Percentiles rank a stretch among this genome's conserved stretches.
These are phyloP conservation scores for Oryctes rhinoceros DNA, from an alignment of 1,140 invertebrate genomes.

Conservation along the genomic window DNA sequence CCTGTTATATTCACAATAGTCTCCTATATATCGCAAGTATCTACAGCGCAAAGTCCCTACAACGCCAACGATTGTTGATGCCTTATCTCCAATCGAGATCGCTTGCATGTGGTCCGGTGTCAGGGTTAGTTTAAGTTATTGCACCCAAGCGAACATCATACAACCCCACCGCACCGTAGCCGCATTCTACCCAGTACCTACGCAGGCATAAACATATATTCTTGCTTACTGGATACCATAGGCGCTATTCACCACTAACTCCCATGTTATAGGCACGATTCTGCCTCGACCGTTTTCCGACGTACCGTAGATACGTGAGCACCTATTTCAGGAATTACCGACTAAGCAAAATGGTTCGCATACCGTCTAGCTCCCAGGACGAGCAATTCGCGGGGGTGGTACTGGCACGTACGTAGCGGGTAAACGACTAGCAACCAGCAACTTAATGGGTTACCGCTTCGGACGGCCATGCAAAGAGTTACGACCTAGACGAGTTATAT, in stretches of 20 bases:
- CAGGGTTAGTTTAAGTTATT: slow-evolving; percentile 33
- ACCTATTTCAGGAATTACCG: slow-evolving; percentile 22
- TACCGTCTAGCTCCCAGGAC: background rate
- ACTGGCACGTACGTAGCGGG: background rate
- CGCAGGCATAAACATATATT: background rate
- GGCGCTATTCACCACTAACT: background rate
- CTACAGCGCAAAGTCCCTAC: no score
- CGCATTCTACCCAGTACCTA: background rate
- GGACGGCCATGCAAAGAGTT: background rate
- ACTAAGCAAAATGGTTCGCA: slow-evolving; percentile 28
- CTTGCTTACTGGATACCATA: background rate
- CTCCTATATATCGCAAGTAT: no score
- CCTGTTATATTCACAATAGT: no score
- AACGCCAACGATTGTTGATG: background rate
- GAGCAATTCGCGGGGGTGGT: background rate
- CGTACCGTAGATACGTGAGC: no score
- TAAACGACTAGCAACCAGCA: background rate
- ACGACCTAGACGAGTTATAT: background rate
- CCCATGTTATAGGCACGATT: background rate
- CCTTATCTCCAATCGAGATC: background rate
- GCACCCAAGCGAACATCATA: background rate
- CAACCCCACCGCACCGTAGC: background rate
- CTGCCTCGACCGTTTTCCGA: background rate
- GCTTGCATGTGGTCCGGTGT: slow-evolving; percentile 29
- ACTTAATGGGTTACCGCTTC: background rate